Percentiles rank a stretch among this genome's conserved stretches.
Conservation (phyloP, 2,113 vertebrate species). For the Lutjanus erythropterus region DNA sequence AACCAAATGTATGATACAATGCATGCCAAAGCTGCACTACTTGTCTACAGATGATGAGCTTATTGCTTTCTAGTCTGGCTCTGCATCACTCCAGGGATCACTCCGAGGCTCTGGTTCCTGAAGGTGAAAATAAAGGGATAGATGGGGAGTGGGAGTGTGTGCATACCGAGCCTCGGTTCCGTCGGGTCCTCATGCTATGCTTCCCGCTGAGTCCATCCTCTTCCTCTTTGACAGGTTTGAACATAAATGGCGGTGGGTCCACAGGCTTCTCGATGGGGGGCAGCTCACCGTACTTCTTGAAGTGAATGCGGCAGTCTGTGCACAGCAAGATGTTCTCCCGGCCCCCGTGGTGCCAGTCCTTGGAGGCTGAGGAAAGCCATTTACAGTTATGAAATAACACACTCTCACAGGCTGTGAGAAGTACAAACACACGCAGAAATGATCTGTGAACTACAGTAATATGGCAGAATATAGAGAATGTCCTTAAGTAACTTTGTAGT, state of each 20-base stretch:
- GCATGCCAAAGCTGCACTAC: background rate
- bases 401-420: slow-evolving; percentile 13
- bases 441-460: slow-evolving; percentile 15
- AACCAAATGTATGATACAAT: background rate
- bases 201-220: slow-evolving; percentile 98
- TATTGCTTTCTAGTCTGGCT: slow-evolving; percentile 17
- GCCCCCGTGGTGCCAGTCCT: slow-evolving; percentile 99
- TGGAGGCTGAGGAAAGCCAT: slow-evolving; percentile 90
- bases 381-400: slow-evolving; percentile 67
- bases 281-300: slow-evolving; percentile 99
- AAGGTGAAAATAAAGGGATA: slow-evolving; percentile 65
- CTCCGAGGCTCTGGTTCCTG: slow-evolving; percentile 15
- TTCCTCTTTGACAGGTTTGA: slow-evolving; percentile 99
- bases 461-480: background rate
- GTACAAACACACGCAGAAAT: slow-evolving; percentile 42
- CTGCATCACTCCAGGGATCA: slow-evolving; percentile 17
- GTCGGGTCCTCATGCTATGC: slow-evolving; percentile 99
- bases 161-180: slow-evolving; percentile 96
- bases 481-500: background rate
- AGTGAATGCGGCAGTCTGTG: slow-evolving; percentile 98
- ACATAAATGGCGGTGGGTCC: slow-evolving; percentile 99
- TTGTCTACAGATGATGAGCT: background rate
- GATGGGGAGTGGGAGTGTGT: background rate
- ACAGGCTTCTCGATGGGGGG: slow-evolving; percentile 99
- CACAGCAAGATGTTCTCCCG: slow-evolving; percentile 97